Percentiles rank a stretch among this genome's conserved stretches.
Evolutionary conservation across 92 coral and sea anemone species (phyloP).

Genomic region (Zoanthus sociatus): DNA sequence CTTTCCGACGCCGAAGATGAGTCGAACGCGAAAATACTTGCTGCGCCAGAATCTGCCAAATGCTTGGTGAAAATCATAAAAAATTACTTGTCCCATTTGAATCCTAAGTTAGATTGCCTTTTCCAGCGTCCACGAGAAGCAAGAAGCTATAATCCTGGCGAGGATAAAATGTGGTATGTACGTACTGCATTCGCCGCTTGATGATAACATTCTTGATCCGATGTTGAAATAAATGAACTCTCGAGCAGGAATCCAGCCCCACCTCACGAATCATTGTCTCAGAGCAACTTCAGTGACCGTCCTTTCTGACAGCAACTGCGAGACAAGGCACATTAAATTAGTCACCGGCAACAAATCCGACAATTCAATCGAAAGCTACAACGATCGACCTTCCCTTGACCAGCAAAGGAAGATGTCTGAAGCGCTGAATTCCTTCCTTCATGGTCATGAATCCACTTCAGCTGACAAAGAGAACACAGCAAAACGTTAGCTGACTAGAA

Average conservation of each 20-base stretch:
- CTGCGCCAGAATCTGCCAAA: constrained; percentile 27
- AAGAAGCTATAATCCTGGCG: not conserved
- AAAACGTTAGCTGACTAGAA: no score
- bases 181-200: no score
- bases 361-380: not conserved
- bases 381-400: not conserved
- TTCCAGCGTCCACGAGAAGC: constrained; percentile 59
- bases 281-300: not conserved
- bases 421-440: constrained; percentile 26
- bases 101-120: constrained; percentile 55
- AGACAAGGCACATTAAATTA: not conserved
- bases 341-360: not conserved
- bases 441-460: not conserved
- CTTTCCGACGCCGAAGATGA: not conserved
- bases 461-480: constrained; percentile 47
- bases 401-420: constrained; percentile 12
- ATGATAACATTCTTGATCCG: not conserved
- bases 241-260: not conserved
- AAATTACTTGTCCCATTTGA: constrained; percentile 45
- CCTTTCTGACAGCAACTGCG: not conserved
- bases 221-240: not conserved
- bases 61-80: constrained; percentile 60
- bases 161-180: no score
- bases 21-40: constrained; percentile 60
- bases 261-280: not conserved